Base-by-base conservation (phyloP, 2,113 vertebrate species). In the Bufo gargarizans region DNA sequence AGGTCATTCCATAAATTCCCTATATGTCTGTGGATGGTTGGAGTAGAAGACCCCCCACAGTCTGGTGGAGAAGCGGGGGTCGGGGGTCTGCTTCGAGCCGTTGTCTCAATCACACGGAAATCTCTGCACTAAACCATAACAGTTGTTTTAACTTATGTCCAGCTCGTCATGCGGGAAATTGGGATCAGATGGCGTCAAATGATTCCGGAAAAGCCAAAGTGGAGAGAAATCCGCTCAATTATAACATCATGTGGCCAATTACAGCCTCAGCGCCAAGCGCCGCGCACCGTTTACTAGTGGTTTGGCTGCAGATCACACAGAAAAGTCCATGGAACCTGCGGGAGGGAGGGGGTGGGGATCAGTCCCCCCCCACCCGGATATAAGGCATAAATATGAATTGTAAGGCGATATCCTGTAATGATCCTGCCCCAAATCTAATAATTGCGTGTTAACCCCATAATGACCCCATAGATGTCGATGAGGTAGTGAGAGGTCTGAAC, bases 241-340 rank as follows among this genome's bases (percentile, higher is more conserved):
- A 88, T 88, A 83, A 84, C 86, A 55, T 58, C 72, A 80, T 87
- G 19, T 33, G 63, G 67, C 88, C 78, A 11, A 2, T 59, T 90
- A 10, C 77, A 69, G 12, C 22, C 33, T 85, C 22, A 2, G 19
- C 20, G 2, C 83, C 67, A 11, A 43, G 6, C 47, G 63, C 69
- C 72, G 72, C 83, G 45, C 20, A 3, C 90, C 59, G 56, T 19
- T 22, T 6, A 76, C 2, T 49, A 7, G 11, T 87, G 61, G 45
- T 43, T 89, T 91, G 89, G 74, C 72, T 74, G 83, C 65, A 85
- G 90, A 90, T 91, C 72, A 80, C 74, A 85, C 89, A 77, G 69
- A 67, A 16, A 49, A 45, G 61, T 82, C 11, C 4, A 20, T 4
- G 6, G 56, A 10, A 17, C 33, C n/a, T 59, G 10, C 49, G 2